These are phyloP conservation scores for Teleopsis dalmanni DNA, from an alignment of 1,140 invertebrate genomes.

Conservation along the genomic window DNA sequence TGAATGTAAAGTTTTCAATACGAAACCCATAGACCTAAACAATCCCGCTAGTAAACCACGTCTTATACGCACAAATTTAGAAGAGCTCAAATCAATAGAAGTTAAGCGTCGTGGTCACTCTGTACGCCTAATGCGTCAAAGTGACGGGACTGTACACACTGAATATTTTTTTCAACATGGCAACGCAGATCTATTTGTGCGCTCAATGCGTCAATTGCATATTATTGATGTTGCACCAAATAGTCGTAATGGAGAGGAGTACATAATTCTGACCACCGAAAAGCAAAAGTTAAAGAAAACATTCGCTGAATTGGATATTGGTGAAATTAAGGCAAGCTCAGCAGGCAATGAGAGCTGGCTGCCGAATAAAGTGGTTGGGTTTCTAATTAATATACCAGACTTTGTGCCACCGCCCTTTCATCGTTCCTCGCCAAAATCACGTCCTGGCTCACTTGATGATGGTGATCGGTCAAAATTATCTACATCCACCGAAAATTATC, in stretches of 20 bases:
- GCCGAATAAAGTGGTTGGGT: constrained; percentile 32
- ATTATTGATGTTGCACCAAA: constrained; percentile 25
- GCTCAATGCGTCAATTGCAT: constrained; percentile 50
- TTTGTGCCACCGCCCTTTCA: constrained; percentile 50
- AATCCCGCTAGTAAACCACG: constrained; percentile 41
- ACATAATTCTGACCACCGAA: constrained; percentile 33
- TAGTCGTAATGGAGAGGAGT: constrained; percentile 23
- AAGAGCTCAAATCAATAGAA: constrained; percentile 60
- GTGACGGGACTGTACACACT: constrained; percentile 63
- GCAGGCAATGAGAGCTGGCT: constrained; percentile 33
- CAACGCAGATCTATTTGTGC: constrained; percentile 71
- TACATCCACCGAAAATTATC: constrained; percentile 33
- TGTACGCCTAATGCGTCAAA: constrained; percentile 61
- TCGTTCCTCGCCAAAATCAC: constrained; percentile 59
- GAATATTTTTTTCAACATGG: constrained; percentile 80
- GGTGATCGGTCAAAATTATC: constrained; percentile 38
- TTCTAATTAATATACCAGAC: constrained; percentile 34
- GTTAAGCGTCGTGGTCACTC: constrained; percentile 60
- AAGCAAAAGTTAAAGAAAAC: constrained; percentile 68
- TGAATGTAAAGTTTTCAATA: constrained; percentile 44
- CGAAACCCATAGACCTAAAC: constrained; percentile 21
- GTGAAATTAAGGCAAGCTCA: constrained; percentile 33
- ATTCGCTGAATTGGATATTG: constrained; percentile 74
- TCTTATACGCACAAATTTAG: constrained; percentile 56
- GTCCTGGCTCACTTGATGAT: constrained; percentile 44